Conservation (phyloP, 1,140 invertebrate species). For the Aculops lycopersici region DNA sequence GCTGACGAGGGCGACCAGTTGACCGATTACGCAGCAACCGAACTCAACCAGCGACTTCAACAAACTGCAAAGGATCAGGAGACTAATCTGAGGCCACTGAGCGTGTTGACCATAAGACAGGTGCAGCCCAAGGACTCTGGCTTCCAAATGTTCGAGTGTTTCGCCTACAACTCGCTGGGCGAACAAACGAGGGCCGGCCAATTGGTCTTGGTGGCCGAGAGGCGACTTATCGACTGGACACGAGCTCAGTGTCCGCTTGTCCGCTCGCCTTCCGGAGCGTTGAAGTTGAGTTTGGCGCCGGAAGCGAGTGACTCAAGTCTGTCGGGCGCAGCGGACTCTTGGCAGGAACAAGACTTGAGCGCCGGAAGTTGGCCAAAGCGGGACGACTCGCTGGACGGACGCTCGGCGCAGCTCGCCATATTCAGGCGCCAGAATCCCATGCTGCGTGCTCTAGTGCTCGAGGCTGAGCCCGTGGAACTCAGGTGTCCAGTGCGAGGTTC, state of each 20-base stretch:
- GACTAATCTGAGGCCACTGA: too few species aligned
- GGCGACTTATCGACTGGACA: not conserved
- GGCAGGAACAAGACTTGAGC: too few species aligned
- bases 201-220: constrained; percentile 5
- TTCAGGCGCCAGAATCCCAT: too few species aligned
- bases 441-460: too few species aligned
- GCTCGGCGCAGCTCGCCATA: too few species aligned
- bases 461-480: too few species aligned
- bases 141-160: constrained; percentile 9
- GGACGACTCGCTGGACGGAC: too few species aligned
- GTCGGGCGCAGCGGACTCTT: too few species aligned
- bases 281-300: not conserved
- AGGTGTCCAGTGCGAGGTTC: too few species aligned
- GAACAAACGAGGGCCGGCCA: constrained; percentile 8
- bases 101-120: not conserved
- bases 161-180: constrained; percentile 7
- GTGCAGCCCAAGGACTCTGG: constrained; percentile 6
- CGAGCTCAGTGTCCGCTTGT: not conserved
- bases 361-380: too few species aligned
- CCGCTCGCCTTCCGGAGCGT: not conserved
- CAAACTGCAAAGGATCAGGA: too few species aligned
- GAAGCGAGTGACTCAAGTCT: not conserved
- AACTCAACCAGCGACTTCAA: too few species aligned
- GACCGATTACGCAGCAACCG: not conserved
- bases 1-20: not conserved